Conservation (phyloP, 2,888 invertebrate species). For the Pheosia gnoma region DNA sequence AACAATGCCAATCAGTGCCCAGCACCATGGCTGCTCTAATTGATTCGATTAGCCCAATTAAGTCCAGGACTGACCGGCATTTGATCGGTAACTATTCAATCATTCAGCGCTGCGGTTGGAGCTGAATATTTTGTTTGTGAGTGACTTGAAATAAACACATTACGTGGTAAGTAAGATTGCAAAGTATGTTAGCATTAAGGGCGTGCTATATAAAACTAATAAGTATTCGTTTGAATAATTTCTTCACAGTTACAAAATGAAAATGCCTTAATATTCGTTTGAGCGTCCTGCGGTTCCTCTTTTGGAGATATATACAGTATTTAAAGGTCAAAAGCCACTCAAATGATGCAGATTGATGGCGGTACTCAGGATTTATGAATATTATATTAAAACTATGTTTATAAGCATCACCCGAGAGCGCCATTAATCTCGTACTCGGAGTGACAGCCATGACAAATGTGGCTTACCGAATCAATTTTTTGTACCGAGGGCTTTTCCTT, state of each 20-base stretch:
- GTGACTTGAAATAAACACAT: background rate
- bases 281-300: too few species aligned
- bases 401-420: slow-evolving; percentile 6
- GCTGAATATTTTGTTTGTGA: background rate
- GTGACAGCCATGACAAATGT: slow-evolving; percentile 40
- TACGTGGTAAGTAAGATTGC: too few species aligned
- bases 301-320: background rate
- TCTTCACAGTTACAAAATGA: too few species aligned
- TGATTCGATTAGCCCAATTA: slow-evolving; percentile 4
- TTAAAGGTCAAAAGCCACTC: background rate
- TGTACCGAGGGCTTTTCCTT: slow-evolving; percentile 12
- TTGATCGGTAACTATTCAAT: slow-evolving; percentile 4
- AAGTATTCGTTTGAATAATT: too few species aligned
- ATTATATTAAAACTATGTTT: slow-evolving; percentile 34
- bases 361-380: slow-evolving; percentile 29
- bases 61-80: background rate
- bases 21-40: background rate
- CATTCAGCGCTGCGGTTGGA: background rate
- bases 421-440: slow-evolving; percentile 31
- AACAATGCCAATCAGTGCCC: slow-evolving; percentile 1
- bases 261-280: too few species aligned
- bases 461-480: slow-evolving; percentile 26
- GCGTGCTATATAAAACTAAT: too few species aligned
- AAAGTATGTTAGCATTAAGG: too few species aligned
- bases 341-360: slow-evolving; percentile 21